phyloP scores from a whole-genome alignment of 2,888 invertebrate species.

The Ichneumoninae sp. region DNA sequence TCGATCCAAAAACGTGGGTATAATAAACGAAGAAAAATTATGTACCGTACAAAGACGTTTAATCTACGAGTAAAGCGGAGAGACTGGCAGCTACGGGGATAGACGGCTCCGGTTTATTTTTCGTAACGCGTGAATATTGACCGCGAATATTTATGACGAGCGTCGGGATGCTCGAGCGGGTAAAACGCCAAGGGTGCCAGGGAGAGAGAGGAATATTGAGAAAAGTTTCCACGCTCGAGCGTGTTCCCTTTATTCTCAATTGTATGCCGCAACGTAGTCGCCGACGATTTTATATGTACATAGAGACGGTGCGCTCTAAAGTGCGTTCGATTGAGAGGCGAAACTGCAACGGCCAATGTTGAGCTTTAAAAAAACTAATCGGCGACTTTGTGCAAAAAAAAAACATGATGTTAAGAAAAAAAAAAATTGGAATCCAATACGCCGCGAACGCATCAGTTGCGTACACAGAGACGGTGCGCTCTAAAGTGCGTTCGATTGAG shows the following conservation, averaged over 20 bases:
- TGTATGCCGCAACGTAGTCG: slow-evolving; percentile 29
- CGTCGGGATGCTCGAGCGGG: background rate
- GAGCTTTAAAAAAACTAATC: slow-evolving; percentile 2
- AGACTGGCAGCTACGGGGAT: slow-evolving; percentile 12
- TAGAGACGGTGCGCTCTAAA: slow-evolving; percentile 7
- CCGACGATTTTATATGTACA: background rate
- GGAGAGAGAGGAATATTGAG: slow-evolving; percentile 50
- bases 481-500: slow-evolving; percentile 24
- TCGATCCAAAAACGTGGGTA: background rate
- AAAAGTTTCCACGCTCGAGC: slow-evolving; percentile 52
- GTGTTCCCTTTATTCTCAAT: slow-evolving; percentile 41
- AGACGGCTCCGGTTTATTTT: slow-evolving; percentile 5
- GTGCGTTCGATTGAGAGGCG: slow-evolving; percentile 19
- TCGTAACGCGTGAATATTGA: slow-evolving; percentile 28
- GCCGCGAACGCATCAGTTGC: background rate
- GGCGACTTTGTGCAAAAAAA: background rate
- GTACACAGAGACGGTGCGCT: slow-evolving; percentile 6
- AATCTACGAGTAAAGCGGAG: background rate
- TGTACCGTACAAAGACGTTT: background rate
- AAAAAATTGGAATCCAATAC: too few species aligned
- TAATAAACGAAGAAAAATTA: background rate
- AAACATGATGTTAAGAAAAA: too few species aligned
- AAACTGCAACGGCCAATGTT: background rate
- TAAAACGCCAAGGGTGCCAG: background rate
- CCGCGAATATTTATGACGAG: slow-evolving; percentile 31